Percentiles rank a stretch among this genome's conserved stretches.
phyloP scores from a whole-genome alignment of 2,113 vertebrate species.

The Mola mola region DNA sequence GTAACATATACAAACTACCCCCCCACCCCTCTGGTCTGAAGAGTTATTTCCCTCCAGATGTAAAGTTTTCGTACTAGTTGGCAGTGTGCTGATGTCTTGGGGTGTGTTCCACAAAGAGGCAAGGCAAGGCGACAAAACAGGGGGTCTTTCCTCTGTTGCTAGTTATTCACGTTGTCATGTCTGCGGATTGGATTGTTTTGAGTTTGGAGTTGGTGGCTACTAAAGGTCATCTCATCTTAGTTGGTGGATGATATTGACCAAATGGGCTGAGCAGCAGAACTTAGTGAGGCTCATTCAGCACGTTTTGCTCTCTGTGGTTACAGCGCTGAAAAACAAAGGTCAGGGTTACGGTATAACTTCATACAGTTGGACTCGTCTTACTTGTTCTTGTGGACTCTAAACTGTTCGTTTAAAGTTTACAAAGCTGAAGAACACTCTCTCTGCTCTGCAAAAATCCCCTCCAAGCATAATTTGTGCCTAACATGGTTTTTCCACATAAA shows the following conservation, averaged over 20 bases:
- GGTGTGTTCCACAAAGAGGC: no score
- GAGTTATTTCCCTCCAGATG: no score
- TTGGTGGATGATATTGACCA: constrained; percentile 25
- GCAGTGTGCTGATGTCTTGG: no score
- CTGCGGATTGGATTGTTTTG: neutral
- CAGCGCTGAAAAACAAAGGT: neutral
- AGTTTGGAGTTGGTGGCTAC: neutral
- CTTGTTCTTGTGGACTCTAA: neutral
- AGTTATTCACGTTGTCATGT: no score
- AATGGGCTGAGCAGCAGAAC: constrained; percentile 22
- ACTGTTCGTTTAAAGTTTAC: neutral
- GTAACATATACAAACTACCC: no score
- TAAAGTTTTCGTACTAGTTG: no score
- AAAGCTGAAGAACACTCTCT: no score
- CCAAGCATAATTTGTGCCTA: neutral
- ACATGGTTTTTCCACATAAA: no score
- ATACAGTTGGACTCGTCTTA: neutral
- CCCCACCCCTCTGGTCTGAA: no score
- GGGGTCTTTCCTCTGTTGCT: no score
- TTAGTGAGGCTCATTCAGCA: neutral
- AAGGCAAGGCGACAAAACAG: no score
- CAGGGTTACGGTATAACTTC: neutral
- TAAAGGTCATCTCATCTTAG: constrained; percentile 3
- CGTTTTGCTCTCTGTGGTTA: constrained; percentile 8
- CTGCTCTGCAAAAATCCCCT: neutral